Evolutionary conservation across 2,113 vertebrate genomes (phyloP).

Genomic region (Serilophus lunatus): DNA sequence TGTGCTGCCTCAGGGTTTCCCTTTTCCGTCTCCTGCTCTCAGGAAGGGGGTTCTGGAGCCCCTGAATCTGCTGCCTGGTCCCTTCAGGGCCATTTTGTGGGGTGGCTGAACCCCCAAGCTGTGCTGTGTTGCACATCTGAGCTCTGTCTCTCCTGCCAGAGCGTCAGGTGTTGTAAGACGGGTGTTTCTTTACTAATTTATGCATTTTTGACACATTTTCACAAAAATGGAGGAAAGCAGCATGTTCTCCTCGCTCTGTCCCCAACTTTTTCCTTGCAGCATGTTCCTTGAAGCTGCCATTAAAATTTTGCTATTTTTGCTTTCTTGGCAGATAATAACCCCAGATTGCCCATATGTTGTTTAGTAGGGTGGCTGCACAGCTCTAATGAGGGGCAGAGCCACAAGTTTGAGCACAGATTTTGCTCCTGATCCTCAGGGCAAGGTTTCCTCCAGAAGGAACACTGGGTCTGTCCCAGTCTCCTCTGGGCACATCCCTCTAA

Average conservation of each 20-base stretch:
- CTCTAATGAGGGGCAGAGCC: slow-evolving; percentile 42
- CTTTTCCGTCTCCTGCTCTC: not conserved
- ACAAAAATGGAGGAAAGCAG: not conserved
- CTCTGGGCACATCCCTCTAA: not conserved
- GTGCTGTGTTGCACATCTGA: not conserved
- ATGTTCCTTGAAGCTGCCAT: not conserved
- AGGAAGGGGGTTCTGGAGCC: not conserved
- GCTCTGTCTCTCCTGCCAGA: not conserved
- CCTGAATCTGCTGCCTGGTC: accelerated
- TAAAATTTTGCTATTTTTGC: slow-evolving; percentile 22
- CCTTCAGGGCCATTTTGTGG: not conserved
- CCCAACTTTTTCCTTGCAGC: not conserved
- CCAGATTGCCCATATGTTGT: slow-evolving; percentile 43
- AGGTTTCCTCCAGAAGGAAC: not conserved
- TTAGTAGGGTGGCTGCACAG: not conserved
- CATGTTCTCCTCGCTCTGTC: not conserved
- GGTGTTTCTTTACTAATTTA: not conserved
- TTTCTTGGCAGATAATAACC: slow-evolving; percentile 29
- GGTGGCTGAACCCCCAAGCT: not conserved
- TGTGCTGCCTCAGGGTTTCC: not conserved
- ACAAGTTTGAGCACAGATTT: not conserved
- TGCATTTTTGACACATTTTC: not conserved
- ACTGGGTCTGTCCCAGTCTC: not conserved
- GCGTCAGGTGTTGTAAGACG: not conserved
- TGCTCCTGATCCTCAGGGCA: not conserved